These are phyloP conservation scores for Apus apus DNA, from an alignment of 2,113 vertebrate species.

Conservation along the genomic window DNA sequence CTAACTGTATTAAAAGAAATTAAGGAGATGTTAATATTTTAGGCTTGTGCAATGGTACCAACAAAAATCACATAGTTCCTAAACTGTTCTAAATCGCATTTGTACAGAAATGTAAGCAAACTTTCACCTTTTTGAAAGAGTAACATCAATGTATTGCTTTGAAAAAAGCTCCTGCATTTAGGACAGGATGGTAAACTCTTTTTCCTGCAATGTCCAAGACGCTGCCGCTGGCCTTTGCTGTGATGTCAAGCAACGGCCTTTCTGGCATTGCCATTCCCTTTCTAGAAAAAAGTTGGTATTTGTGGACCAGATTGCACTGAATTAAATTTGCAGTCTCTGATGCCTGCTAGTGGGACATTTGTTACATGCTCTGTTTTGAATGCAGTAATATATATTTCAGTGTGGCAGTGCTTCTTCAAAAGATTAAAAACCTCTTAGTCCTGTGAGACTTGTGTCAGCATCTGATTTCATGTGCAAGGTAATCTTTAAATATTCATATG, in stretches of 20 bases:
- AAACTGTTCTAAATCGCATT: conserved; percentile 38
- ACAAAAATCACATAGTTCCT: not conserved
- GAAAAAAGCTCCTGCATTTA: conserved; percentile 40
- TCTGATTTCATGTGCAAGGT: conserved; percentile 65
- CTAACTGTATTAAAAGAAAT: not conserved
- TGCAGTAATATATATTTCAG: conserved; percentile 62
- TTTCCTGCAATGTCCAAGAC: conserved; percentile 18
- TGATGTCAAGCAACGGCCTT: conserved; percentile 46
- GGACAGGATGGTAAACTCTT: conserved; percentile 1
- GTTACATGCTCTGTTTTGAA: conserved; percentile 54
- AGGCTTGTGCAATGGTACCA: not conserved
- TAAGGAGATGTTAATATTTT: not conserved
- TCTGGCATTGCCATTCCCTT: conserved; percentile 36
- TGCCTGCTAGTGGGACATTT: conserved; percentile 68
- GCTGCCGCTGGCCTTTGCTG: conserved; percentile 55
- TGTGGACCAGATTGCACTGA: conserved; percentile 31
- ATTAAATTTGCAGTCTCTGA: conserved; percentile 61
- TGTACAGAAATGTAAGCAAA: conserved; percentile 32
- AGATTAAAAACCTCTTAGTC: conserved; percentile 71
- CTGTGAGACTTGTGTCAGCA: conserved; percentile 75
- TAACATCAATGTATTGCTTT: conserved; percentile 42
- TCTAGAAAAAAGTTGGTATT: conserved; percentile 41
- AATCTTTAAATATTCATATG: conserved; percentile 69
- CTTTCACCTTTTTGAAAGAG: conserved; percentile 39
- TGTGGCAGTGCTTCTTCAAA: conserved; percentile 58